Evolutionary conservation across 2,888 invertebrate species (phyloP).

Genomic region (Muscina levida): DNA sequence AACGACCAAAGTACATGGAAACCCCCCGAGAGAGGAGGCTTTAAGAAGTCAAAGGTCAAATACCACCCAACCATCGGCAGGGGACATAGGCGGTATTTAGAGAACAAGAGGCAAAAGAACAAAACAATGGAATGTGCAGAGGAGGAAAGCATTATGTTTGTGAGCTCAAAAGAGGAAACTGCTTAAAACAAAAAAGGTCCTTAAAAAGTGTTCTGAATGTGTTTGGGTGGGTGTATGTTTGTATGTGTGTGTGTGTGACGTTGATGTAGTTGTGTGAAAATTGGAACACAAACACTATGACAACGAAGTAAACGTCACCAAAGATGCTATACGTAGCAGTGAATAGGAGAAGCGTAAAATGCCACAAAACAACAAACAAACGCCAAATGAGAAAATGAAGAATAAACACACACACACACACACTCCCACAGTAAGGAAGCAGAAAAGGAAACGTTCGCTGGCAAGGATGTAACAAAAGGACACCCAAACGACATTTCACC

Average conservation of each 20-base stretch:
- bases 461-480: conserved; percentile 36
- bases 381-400: conserved; percentile 28
- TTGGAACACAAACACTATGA: conserved; percentile 19
- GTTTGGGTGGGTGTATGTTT: neutral
- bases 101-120: neutral
- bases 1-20: conserved; percentile 27
- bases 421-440: neutral
- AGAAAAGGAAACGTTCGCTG: conserved; percentile 24
- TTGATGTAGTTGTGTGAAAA: neutral
- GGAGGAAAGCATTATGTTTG: conserved; percentile 17
- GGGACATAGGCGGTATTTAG: conserved; percentile 17
- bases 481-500: conserved; percentile 13
- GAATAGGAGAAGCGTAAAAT: neutral
- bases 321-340: conserved; percentile 26
- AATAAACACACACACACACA: conserved; percentile 23
- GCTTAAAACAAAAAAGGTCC: conserved; percentile 31
- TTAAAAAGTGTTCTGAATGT: conserved; percentile 20
- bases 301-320: conserved; percentile 37
- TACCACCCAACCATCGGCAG: conserved; percentile 41
- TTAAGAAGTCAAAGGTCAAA: conserved; percentile 63
- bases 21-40: conserved; percentile 3
- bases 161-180: neutral
- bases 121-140: conserved; percentile 11
- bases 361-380: neutral
- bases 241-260: neutral